Evolutionary conservation across 2,113 vertebrate species (phyloP).

Genomic region (Heteronetta atricapilla): DNA sequence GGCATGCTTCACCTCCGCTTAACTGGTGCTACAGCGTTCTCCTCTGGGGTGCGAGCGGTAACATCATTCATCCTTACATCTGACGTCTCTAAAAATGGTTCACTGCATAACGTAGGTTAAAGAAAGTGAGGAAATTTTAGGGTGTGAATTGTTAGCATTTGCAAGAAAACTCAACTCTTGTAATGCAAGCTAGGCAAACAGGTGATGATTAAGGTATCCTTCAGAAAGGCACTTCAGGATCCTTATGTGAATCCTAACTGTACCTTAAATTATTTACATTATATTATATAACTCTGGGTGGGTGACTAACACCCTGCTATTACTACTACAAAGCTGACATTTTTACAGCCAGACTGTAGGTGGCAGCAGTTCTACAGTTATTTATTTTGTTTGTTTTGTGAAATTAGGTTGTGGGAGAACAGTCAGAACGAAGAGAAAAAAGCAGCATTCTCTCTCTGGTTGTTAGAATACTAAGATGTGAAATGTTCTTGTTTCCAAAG

Average conservation of each 20-base stretch:
- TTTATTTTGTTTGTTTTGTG: background rate
- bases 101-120: background rate
- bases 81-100: background rate
- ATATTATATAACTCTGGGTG: background rate
- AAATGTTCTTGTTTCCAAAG: background rate
- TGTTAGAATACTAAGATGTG: background rate
- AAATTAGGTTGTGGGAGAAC: background rate
- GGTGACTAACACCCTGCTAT: background rate
- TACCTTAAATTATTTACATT: background rate
- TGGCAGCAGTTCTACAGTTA: conserved; percentile 47
- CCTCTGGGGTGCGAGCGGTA: background rate
- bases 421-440: background rate
- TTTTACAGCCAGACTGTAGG: conserved; percentile 26
- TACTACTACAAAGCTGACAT: background rate
- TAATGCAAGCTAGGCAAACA: background rate
- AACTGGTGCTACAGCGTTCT: background rate
- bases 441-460: background rate
- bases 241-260: background rate
- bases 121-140: background rate
- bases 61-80: background rate
- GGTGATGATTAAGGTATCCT: background rate
- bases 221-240: background rate
- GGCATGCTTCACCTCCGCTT: background rate
- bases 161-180: background rate
- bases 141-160: background rate